These are phyloP conservation scores for Nomada flava DNA, from an alignment of 2,888 invertebrate species.

Conservation along the genomic window DNA sequence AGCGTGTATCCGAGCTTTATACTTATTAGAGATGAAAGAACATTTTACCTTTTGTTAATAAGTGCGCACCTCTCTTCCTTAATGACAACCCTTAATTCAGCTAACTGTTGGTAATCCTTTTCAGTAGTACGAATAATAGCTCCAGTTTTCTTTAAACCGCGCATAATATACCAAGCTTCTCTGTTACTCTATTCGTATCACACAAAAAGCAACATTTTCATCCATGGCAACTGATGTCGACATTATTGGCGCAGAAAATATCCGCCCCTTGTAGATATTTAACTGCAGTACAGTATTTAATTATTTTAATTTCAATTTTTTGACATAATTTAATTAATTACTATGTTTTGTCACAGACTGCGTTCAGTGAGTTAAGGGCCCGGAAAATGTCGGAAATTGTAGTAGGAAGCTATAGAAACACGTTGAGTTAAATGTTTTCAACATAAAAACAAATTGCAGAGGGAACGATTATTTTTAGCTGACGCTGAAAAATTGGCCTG, in stretches of 20 bases:
- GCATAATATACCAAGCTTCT: not conserved
- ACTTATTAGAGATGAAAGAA: constrained; percentile 8
- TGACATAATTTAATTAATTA: not conserved
- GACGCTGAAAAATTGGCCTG: not conserved
- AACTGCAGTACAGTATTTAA: no score
- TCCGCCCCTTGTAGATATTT: not conserved
- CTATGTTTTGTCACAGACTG: no score
- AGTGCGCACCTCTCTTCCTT: constrained; percentile 4
- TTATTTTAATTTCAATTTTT: not conserved
- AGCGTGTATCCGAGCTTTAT: not conserved
- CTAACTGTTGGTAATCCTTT: constrained; percentile 13
- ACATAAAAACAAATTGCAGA: no score
- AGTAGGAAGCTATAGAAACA: no score
- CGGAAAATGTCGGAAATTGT: not conserved
- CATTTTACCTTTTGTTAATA: constrained; percentile 15
- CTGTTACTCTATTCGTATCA: not conserved
- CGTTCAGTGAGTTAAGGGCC: no score
- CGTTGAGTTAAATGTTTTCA: no score
- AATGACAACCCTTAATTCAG: constrained; percentile 14
- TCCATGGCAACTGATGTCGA: not conserved
- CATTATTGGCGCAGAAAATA: not conserved
- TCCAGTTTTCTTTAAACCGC: constrained; percentile 9
- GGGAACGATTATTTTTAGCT: not conserved
- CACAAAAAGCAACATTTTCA: not conserved
- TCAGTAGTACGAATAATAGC: not conserved